Evolutionary conservation across 2,113 vertebrate genomes (phyloP).

Genomic region (Pseudorhombus dupliciocellatus): DNA sequence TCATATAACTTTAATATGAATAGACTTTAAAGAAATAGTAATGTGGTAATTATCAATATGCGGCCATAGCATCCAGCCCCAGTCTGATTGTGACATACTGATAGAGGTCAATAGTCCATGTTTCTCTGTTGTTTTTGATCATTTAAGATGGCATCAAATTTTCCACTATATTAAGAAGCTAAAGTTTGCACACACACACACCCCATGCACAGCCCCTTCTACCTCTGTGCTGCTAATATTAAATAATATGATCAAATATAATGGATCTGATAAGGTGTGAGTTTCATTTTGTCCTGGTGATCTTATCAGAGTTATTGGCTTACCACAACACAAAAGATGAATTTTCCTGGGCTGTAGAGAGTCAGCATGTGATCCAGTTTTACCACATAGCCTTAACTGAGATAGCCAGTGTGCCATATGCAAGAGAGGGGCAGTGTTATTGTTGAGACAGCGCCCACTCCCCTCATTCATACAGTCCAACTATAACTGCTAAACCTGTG

Average conservation of each 20-base stretch:
- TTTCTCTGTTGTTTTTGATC: background rate
- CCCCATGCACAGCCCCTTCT: too few relatives aligned
- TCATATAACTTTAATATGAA: too few relatives aligned
- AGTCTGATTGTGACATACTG: too few relatives aligned
- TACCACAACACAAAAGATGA: background rate
- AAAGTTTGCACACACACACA: background rate
- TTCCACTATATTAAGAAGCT: background rate
- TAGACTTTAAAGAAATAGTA: too few relatives aligned
- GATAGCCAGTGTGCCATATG: background rate
- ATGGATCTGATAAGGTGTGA: constrained; percentile 23
- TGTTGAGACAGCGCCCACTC: background rate
- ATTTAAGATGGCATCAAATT: background rate
- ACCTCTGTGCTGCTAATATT: background rate
- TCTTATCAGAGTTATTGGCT: constrained; percentile 30
- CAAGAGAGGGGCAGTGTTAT: background rate
- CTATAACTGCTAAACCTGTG: background rate
- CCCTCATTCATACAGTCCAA: background rate
- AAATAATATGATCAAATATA: constrained; percentile 1
- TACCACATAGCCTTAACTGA: background rate
- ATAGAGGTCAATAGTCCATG: background rate
- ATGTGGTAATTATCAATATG: too few relatives aligned
- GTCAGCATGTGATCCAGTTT: background rate
- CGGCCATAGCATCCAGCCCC: too few relatives aligned
- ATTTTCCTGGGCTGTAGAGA: constrained; percentile 4
- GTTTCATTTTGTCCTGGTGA: constrained; percentile 44